Conservation (phyloP, 2,888 invertebrate genomes). For the Saturnia pavonia region DNA sequence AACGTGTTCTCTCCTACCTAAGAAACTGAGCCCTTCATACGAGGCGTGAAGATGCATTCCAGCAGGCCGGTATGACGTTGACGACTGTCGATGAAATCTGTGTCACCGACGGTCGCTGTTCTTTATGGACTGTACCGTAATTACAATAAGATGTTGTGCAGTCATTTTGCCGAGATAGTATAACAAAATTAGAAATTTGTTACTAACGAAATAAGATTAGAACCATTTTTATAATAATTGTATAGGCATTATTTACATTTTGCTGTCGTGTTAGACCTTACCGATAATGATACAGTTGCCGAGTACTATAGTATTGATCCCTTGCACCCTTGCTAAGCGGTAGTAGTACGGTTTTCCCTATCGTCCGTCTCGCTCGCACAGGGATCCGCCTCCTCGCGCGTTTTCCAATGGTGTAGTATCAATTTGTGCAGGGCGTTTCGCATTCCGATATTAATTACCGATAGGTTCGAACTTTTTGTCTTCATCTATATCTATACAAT, state of each 20-base stretch:
- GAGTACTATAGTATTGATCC: background rate
- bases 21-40: too few species aligned
- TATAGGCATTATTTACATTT: background rate
- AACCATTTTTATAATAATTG: background rate
- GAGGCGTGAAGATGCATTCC: too few species aligned
- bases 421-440: constrained; percentile 7
- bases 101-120: too few species aligned
- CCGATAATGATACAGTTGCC: background rate
- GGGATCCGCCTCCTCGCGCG: constrained; percentile 3
- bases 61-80: too few species aligned
- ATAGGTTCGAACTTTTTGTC: background rate
- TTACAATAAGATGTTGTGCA: too few species aligned
- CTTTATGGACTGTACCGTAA: too few species aligned
- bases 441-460: background rate
- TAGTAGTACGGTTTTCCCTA: constrained; percentile 5
- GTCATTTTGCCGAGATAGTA: too few species aligned
- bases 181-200: too few species aligned
- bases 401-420: constrained; percentile 1
- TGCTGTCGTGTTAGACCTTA: background rate
- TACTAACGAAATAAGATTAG: too few species aligned
- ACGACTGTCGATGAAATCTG: too few species aligned
- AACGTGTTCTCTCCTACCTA: too few species aligned
- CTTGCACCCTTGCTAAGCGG: background rate
- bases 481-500: too few species aligned
- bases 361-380: constrained; percentile 8